These are phyloP conservation scores for Andrena minutula DNA, from an alignment of 2,888 invertebrate species.

Conservation along the genomic window DNA sequence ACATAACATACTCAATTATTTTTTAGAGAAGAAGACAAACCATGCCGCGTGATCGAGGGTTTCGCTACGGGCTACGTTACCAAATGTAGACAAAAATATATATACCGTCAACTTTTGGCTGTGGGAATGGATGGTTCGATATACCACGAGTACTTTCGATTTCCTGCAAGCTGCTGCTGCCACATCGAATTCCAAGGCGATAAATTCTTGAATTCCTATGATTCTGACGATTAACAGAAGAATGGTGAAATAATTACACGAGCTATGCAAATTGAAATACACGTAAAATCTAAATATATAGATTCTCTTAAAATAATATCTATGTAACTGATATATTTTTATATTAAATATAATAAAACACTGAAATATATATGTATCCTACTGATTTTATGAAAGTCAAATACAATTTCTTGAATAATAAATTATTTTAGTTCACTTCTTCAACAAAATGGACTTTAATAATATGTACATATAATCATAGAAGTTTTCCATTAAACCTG, in stretches of 20 bases:
- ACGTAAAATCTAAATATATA: no score
- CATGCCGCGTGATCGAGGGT: conserved; percentile 82
- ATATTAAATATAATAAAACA: no score
- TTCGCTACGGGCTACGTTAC: conserved; percentile 84
- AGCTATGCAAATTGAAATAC: not conserved
- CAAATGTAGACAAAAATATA: conserved; percentile 87
- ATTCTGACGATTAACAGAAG: not conserved
- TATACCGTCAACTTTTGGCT: conserved; percentile 86
- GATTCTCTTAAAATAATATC: no score
- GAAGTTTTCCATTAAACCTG: no score
- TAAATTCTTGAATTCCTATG: conserved; percentile 1
- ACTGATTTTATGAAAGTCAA: no score
- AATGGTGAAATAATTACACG: not conserved
- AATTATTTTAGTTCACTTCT: not conserved
- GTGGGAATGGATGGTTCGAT: conserved; percentile 85
- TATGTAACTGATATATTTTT: no score
- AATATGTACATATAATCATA: no score
- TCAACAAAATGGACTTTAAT: not conserved
- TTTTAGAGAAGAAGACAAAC: conserved; percentile 75
- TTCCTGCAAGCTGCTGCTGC: conserved; percentile 93
- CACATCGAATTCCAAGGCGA: conserved; percentile 76
- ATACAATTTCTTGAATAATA: not conserved
- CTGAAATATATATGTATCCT: no score
- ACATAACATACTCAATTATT: not conserved
- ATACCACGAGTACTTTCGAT: conserved; percentile 86